Evolutionary conservation across 2,113 vertebrate species (phyloP).

Genomic region (Budorcas taxicolor): DNA sequence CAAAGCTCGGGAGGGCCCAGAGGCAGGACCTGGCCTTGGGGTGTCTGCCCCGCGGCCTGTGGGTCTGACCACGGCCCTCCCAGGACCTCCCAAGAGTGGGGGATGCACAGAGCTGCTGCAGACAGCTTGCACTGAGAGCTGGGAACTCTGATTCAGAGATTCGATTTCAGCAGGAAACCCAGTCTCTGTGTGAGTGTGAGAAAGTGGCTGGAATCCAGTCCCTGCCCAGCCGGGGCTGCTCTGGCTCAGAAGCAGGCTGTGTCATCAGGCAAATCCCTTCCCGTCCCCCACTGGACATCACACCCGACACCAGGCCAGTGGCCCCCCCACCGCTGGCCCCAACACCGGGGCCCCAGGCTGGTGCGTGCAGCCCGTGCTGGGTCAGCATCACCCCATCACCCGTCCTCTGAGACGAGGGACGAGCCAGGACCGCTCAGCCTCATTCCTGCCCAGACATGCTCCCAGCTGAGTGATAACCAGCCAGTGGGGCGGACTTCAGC

Average conservation of each 20-base stretch:
- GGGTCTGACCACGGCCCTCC: neutral
- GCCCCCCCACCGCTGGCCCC: neutral
- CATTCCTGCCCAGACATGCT: neutral
- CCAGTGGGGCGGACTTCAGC: neutral
- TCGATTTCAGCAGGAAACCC: conserved; percentile 29
- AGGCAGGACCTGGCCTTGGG: neutral
- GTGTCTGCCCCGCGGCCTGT: neutral
- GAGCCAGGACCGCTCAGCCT: neutral
- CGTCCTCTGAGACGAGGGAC: neutral
- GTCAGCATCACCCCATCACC: neutral
- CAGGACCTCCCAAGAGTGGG: neutral
- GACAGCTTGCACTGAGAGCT: neutral
- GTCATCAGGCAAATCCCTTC: neutral
- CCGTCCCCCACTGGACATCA: neutral
- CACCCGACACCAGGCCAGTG: neutral
- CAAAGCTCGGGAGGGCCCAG: neutral
- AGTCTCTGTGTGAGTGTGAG: conserved; percentile 32
- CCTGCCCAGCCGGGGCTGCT: neutral
- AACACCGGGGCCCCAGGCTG: neutral
- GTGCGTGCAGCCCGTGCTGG: neutral
- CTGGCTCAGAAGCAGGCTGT: neutral
- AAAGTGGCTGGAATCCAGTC: conserved; percentile 30
- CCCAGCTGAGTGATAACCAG: neutral
- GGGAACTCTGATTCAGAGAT: neutral
- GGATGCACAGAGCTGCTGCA: neutral